These are phyloP conservation scores for Dyspetes luteomarginatus DNA, from an alignment of 2,888 invertebrate species.

Conservation along the genomic window DNA sequence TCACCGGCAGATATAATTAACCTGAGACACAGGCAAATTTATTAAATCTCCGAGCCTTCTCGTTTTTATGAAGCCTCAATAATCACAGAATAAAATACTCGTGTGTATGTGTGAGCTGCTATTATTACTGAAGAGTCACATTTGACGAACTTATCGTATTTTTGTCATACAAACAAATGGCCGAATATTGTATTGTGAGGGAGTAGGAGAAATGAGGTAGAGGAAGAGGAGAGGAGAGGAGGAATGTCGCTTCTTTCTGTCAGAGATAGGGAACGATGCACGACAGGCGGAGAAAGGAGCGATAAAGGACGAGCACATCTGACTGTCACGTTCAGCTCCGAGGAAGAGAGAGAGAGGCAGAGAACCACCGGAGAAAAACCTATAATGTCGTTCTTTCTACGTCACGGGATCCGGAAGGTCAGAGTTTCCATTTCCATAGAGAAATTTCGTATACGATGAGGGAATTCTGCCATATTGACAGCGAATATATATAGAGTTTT, in stretches of 20 bases:
- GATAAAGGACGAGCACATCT: slow-evolving; percentile 17
- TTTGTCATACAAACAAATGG: slow-evolving; percentile 32
- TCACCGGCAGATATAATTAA: too few relatives aligned
- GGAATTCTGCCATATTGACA: not conserved
- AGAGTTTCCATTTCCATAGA: not conserved
- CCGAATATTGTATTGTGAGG: slow-evolving; percentile 14
- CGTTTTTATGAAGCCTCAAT: not conserved
- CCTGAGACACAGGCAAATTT: too few relatives aligned
- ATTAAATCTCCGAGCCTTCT: not conserved
- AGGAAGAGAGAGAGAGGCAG: not conserved
- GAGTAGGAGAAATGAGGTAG: not conserved
- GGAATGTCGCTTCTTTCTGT: slow-evolving; percentile 29
- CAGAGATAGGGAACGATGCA: not conserved
- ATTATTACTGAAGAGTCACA: slow-evolving; percentile 7
- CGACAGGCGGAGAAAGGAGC: not conserved
- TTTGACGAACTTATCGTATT: slow-evolving; percentile 48
- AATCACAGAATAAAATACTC: not conserved
- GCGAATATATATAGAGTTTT: not conserved
- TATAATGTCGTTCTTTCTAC: too few relatives aligned
- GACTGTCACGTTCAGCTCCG: slow-evolving; percentile 10
- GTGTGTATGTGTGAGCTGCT: not conserved
- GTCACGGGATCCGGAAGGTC: too few relatives aligned
- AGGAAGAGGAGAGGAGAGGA: not conserved
- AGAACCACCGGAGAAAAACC: too few relatives aligned
- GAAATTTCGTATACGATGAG: not conserved